Evolutionary conservation across 23 tunicate genomes (phyloP), one percentile per base, ranked within the genome.

Genomic region (Styela clava): DNA sequence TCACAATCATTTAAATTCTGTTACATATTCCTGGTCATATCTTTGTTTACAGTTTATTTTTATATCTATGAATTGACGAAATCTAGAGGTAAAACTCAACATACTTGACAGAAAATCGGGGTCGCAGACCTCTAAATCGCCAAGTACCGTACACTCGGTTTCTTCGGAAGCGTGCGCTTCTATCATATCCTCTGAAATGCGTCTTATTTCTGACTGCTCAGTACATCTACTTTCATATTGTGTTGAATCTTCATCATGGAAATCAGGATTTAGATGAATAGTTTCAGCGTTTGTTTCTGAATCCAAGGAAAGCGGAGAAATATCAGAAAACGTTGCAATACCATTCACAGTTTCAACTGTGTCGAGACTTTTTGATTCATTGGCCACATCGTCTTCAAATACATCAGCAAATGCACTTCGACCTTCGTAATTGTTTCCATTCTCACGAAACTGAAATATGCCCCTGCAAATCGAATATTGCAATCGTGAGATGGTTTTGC

Each of bases 381-480:
- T 12, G 21, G 24, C 22, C n/a, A 19, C 31, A 67, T 67, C 71
- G 24, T 67, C 71, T 67, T 67, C 71, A 29, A 67, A 67, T 67
- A 67, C 71, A 67, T 67, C 71, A 18, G 71, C 31, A 22, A 25
- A 67, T 16, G 30, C 71, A 29, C 71, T 67, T 0, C 71, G 71
- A 67, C 31, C 71, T 1, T 67, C 56, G 56, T 44, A 44, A 12
- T 44, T 44, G 56, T 7, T 12, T 44, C 9, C 12, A 44, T 12
- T 44, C 56, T 5, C 56, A 12, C 56, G 9, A 12, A 5, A 44
- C 7, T 44, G 56, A 44, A 44, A 44, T 44, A 44, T 12, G 12
- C 12, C 56, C 12, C 56, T 44, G 56, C 56, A 44, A 44, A n/a
- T n/a, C n/a, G n/a, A n/a, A n/a, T n/a, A n/a, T n/a, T n/a, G n/a